Conservation (phyloP, 2,888 invertebrate species). For the Papilio gigon region DNA sequence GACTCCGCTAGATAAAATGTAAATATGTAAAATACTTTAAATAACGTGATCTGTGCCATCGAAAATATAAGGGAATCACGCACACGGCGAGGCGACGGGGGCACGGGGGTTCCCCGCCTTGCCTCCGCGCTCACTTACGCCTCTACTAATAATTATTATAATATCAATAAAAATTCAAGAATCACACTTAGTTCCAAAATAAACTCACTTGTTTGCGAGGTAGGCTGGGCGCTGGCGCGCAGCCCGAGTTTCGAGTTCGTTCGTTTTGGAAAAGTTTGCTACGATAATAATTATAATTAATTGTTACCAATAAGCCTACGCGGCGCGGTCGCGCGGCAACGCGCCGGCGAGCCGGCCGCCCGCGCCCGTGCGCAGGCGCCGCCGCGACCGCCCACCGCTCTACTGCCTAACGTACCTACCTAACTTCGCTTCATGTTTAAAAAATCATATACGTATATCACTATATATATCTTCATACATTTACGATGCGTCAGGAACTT, state of each 20-base stretch:
- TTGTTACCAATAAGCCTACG: conserved; percentile 81
- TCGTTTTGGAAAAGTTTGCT: conserved; percentile 84
- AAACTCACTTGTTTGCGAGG: conserved; percentile 90
- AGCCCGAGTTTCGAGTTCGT: conserved; percentile 84
- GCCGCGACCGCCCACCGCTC: conserved; percentile 68
- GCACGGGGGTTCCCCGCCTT: conserved; percentile 66
- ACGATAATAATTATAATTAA: conserved; percentile 82
- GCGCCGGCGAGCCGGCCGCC: conserved; percentile 53
- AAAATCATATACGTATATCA: conserved; percentile 82
- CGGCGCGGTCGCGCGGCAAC: conserved; percentile 71
- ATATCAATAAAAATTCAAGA: conserved; percentile 85
- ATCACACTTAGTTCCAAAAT: conserved; percentile 89
- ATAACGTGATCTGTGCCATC: conserved; percentile 81
- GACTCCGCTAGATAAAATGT: conserved; percentile 82
- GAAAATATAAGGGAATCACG: conserved; percentile 81
- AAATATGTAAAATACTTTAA: conserved; percentile 82
- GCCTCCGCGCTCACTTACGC: conserved; percentile 77
- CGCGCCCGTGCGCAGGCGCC: conserved; percentile 60
- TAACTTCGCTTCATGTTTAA: conserved; percentile 81
- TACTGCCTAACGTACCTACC: conserved; percentile 81
- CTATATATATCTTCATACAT: conserved; percentile 83
- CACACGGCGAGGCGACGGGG: conserved; percentile 73
- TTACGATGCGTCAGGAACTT: conserved; percentile 83
- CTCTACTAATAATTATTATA: conserved; percentile 82
- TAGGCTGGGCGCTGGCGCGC: conserved; percentile 83